phyloP scores from a whole-genome alignment of 2,113 vertebrate species.

The Brachirus orientalis region DNA sequence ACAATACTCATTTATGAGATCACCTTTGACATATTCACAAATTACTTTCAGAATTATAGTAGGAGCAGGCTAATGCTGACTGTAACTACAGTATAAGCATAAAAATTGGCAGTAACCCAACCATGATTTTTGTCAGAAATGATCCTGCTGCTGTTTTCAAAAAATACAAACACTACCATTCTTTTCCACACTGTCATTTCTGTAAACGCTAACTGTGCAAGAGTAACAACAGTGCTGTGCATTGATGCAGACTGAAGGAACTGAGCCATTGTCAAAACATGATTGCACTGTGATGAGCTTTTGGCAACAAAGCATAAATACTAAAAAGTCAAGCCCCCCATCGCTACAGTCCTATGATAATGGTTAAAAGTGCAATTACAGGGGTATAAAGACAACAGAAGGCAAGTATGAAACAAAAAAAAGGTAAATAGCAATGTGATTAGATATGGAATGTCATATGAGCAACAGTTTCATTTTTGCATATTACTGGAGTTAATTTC shows the following conservation, averaged over 20 bases:
- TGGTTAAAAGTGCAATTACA: conserved; percentile 9
- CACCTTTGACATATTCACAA: conserved; percentile 27
- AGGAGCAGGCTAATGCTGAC: neutral
- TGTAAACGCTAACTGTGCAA: conserved; percentile 3
- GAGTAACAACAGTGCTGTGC: conserved; percentile 33
- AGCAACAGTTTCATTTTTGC: neutral
- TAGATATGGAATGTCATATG: conserved; percentile 2
- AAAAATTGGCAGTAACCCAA: conserved; percentile 11
- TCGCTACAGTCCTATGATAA: conserved; percentile 3
- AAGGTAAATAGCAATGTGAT: conserved; percentile 24
- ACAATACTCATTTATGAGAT: neutral
- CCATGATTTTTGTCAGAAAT: neutral
- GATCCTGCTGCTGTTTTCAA: neutral
- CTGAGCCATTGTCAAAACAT: conserved; percentile 53
- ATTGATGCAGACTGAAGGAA: conserved; percentile 36
- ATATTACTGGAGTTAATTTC: conserved; percentile 45
- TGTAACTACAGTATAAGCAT: neutral
- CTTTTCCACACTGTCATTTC: neutral
- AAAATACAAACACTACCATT: neutral
- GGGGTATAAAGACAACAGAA: conserved; percentile 42
- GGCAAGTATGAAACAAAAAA: conserved; percentile 26
- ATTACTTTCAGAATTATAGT: conserved; percentile 5
- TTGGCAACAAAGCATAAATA: conserved; percentile 24
- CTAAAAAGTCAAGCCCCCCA: conserved; percentile 2
- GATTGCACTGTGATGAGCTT: conserved; percentile 43